phyloP scores from a whole-genome alignment of 2,113 vertebrate genomes.

The Redunca redunca region DNA sequence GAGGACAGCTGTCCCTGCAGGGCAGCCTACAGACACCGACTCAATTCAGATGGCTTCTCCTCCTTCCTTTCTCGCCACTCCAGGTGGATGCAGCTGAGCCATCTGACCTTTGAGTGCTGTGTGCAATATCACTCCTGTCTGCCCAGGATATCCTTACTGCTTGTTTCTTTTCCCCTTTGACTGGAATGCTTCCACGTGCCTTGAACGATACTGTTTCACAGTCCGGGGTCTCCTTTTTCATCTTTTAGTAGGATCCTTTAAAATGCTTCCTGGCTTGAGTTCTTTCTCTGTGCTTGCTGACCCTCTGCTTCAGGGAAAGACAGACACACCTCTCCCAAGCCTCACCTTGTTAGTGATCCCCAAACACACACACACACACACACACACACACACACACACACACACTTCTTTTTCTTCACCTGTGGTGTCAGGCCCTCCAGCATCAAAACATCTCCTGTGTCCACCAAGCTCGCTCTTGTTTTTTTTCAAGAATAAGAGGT shows the following conservation, averaged over 20 bases:
- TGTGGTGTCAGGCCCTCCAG: not conserved
- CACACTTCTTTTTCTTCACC: not conserved
- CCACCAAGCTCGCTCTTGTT: not conserved
- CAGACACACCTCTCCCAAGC: not conserved
- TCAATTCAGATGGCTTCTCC: not conserved
- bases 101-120: not conserved
- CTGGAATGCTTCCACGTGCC: not conserved
- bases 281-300: constrained; percentile 29
- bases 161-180: not conserved
- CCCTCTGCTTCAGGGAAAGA: not conserved
- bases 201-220: constrained; percentile 23
- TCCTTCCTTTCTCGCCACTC: not conserved
- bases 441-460: not conserved
- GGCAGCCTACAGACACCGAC: not conserved
- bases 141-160: not conserved
- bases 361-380: not conserved
- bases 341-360: not conserved
- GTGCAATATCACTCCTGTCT: not conserved
- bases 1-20: not conserved
- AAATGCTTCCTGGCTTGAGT: not conserved
- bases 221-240: not conserved
- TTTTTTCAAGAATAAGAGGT: not conserved
- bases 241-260: not conserved
- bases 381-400: not conserved
- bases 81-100: not conserved